Base-by-base conservation (phyloP, 2,797 vertebrate species). In the Chelonia mydas region DNA sequence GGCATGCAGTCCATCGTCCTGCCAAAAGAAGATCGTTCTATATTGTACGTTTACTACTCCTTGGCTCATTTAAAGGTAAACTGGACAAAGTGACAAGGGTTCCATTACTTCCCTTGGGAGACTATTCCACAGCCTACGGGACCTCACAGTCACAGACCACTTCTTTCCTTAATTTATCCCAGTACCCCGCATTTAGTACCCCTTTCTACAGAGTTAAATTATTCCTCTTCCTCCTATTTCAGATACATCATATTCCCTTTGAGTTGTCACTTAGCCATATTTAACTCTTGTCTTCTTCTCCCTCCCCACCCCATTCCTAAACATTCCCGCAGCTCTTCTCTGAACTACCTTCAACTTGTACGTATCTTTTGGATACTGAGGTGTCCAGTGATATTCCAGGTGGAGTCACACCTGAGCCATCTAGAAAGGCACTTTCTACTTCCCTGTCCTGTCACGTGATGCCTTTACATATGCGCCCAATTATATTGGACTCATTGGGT, bases 401-500 rank as follows among this genome's bases (percentile, higher is more conserved):
- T 83, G 5, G 68, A 6, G 12, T 50, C 1, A 15, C 55, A 77
- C 80, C 27, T 90, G n/a, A 55, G 7, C 6, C 50, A 21, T 4
- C n/a, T 6, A 4, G 61, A 93, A 68, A 10, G 16, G 0, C 10
- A 3, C 1, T 49, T 78, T 94, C 87, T 9, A 9, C 21, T 89
- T 84, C 53, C 57, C 59, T 89, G 47, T 33, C 11, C 13, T 68
- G 6, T 19, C n/a, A 33, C 50, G n/a, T 47, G 19, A 27, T 82
- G n/a, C 41, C 21, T 89, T 28, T 6, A 7, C 72, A 83, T 27
- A 25, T 33, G 21, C 27, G 12, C 47, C 9, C 47, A 37, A 13
- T 1, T 28, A 4, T 6, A 28, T 3, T 31, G 8, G 2, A 45
- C 15, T 78, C 31, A 68, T 11, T 92, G 89, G 0, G 2, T 2